A percentile compares a stretch with the other conserved stretches of the same genome.
phyloP scores from a whole-genome alignment of 1,140 invertebrate genomes.

The Drosophila pectinifera region DNA sequence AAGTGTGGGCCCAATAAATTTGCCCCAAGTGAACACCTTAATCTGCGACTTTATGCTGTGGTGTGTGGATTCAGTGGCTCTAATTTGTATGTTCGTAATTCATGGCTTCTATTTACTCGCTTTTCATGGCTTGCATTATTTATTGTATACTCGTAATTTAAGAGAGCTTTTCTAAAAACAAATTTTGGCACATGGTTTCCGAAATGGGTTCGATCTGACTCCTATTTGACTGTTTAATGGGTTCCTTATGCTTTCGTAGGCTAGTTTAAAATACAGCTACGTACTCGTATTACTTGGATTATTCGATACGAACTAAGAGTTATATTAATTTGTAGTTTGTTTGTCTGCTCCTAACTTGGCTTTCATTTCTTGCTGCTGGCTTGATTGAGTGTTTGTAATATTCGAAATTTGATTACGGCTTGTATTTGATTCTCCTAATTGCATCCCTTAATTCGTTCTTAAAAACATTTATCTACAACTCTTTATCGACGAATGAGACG shows the following conservation, averaged over 20 bases:
- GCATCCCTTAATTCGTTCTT: slow-evolving; percentile 33
- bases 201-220: slow-evolving; percentile 55
- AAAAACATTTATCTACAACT: slow-evolving; percentile 81
- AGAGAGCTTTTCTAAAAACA: slow-evolving; percentile 66
- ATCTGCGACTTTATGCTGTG: slow-evolving; percentile 36
- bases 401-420: slow-evolving; percentile 76
- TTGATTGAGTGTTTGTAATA: slow-evolving; percentile 46
- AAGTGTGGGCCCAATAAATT: slow-evolving; percentile 41
- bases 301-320: slow-evolving; percentile 69
- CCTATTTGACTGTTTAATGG: slow-evolving; percentile 41
- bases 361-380: slow-evolving; percentile 9
- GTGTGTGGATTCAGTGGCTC: slow-evolving; percentile 29
- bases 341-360: slow-evolving; percentile 59
- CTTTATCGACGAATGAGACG: slow-evolving; percentile 58
- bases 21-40: slow-evolving; percentile 42
- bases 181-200: slow-evolving; percentile 82
- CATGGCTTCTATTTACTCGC: slow-evolving; percentile 50
- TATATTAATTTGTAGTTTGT: slow-evolving; percentile 74
- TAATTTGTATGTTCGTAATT: slow-evolving; percentile 50
- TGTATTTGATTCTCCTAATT: slow-evolving; percentile 69
- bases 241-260: slow-evolving; percentile 52
- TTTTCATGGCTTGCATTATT: slow-evolving; percentile 49
- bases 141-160: slow-evolving; percentile 73
- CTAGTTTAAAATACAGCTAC: slow-evolving; percentile 79
- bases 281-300: slow-evolving; percentile 66